Percentiles rank a stretch among this genome's conserved stretches.
Conservation (phyloP, 2,797 vertebrate species). For the Loriculus beryllinus region DNA sequence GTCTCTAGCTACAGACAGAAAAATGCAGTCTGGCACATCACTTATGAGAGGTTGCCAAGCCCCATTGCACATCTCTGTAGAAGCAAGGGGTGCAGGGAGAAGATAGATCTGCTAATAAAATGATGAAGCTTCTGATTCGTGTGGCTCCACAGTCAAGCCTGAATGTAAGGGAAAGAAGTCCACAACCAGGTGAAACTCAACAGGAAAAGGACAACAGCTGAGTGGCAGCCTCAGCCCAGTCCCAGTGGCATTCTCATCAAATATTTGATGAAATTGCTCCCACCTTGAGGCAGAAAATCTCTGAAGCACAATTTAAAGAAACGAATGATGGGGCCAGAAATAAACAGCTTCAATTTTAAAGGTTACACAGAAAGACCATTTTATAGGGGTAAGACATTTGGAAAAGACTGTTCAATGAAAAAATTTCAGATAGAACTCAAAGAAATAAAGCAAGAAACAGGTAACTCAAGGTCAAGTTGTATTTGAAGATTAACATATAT, state of each 20-base stretch:
- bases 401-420: not conserved
- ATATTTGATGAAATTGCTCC: not conserved
- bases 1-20: not conserved
- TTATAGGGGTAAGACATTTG: not conserved
- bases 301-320: not conserved
- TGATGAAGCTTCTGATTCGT: not conserved
- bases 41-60: not conserved
- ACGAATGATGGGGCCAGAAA: not conserved
- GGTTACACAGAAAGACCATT: not conserved
- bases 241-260: not conserved
- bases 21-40: not conserved
- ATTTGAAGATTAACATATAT: not conserved
- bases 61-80: not conserved
- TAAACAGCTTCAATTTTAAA: not conserved
- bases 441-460: not conserved
- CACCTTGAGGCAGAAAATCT: not conserved
- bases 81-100: not conserved
- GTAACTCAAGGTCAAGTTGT: not conserved
- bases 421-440: not conserved
- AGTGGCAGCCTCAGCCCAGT: not conserved
- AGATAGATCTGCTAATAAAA: not conserved
- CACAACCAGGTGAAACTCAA: not conserved
- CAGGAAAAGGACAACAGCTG: not conserved
- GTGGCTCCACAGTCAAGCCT: not conserved
- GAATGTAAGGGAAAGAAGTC: not conserved